These are phyloP conservation scores for Myrmecobius fasciatus DNA, from an alignment of 2,113 vertebrate genomes.

Conservation along the genomic window DNA sequence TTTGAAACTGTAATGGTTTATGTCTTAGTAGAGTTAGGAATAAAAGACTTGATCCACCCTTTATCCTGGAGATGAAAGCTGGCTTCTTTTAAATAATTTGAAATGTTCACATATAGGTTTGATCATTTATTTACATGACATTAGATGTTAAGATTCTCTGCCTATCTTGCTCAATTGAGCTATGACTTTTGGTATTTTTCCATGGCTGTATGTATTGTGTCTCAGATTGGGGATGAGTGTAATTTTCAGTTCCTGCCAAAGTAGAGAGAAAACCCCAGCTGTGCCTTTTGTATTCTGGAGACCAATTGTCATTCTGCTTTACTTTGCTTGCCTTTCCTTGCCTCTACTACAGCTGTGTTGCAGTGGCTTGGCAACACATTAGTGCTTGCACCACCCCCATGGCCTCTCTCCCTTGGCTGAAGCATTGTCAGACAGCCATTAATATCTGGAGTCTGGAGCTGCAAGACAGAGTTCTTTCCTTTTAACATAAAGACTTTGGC, in stretches of 20 bases:
- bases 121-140: constrained; percentile 79
- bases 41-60: neutral
- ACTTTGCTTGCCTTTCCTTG: constrained; percentile 4
- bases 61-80: constrained; percentile 47
- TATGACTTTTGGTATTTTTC: constrained; percentile 71
- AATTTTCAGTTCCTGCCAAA: constrained; percentile 79
- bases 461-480: neutral
- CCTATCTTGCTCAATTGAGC: constrained; percentile 75
- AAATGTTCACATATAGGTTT: constrained; percentile 82
- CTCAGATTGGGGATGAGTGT: constrained; percentile 69
- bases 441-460: constrained; percentile 32
- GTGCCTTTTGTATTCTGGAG: constrained; percentile 71
- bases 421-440: constrained; percentile 47
- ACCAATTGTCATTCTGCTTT: constrained; percentile 53
- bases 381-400: neutral
- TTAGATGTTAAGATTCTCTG: constrained; percentile 78
- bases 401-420: constrained; percentile 48
- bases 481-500: constrained; percentile 21
- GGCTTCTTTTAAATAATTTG: constrained; percentile 72
- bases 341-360: constrained; percentile 57
- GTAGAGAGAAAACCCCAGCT: constrained; percentile 74
- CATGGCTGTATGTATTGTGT: constrained; percentile 75
- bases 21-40: constrained; percentile 7
- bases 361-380: constrained; percentile 23
- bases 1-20: constrained; percentile 59